Percentiles rank a stretch among this genome's conserved stretches.
phyloP scores from a whole-genome alignment of 2,888 invertebrate species.

The Neuroscelio doddi region DNA sequence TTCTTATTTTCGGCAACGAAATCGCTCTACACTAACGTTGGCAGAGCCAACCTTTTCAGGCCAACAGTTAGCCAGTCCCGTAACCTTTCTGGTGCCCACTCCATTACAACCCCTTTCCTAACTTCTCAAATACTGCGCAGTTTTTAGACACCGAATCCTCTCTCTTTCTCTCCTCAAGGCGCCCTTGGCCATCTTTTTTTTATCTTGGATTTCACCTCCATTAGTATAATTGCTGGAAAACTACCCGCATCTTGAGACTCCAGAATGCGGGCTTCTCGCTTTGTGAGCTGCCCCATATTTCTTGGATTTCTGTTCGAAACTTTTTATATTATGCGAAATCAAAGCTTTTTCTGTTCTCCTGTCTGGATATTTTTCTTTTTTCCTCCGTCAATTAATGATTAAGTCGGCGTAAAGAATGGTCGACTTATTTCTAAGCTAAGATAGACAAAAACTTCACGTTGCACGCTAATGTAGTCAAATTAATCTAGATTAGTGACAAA shows the following conservation, averaged over 20 bases:
- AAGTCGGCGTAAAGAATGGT: too few species aligned
- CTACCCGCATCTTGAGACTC: constrained; percentile 62
- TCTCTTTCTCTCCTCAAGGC: too few species aligned
- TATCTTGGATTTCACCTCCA: constrained; percentile 61
- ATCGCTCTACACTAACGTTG: constrained; percentile 45
- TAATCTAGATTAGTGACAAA: too few species aligned
- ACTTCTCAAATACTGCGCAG: constrained; percentile 58
- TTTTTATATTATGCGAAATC: constrained; percentile 31
- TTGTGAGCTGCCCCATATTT: constrained; percentile 14
- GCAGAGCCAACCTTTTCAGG: constrained; percentile 47
- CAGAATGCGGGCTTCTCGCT: constrained; percentile 55
- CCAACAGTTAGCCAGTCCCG: constrained; percentile 32
- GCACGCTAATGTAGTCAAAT: too few species aligned
- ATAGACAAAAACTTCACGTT: too few species aligned
- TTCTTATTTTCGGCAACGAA: constrained; percentile 64
- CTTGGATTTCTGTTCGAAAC: constrained; percentile 32
- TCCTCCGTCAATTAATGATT: constrained; percentile 34
- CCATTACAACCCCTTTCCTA: constrained; percentile 12
- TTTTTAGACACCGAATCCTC: constrained; percentile 54
- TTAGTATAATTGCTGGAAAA: constrained; percentile 71
- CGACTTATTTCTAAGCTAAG: too few species aligned
- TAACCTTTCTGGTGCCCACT: constrained; percentile 40
- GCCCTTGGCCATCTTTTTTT: constrained; percentile 22
- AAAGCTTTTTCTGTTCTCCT: constrained; percentile 35
- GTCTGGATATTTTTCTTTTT: constrained; percentile 36